These are phyloP conservation scores for Pteropus alecto DNA, from an alignment of 2,113 vertebrate genomes.

Conservation along the genomic window DNA sequence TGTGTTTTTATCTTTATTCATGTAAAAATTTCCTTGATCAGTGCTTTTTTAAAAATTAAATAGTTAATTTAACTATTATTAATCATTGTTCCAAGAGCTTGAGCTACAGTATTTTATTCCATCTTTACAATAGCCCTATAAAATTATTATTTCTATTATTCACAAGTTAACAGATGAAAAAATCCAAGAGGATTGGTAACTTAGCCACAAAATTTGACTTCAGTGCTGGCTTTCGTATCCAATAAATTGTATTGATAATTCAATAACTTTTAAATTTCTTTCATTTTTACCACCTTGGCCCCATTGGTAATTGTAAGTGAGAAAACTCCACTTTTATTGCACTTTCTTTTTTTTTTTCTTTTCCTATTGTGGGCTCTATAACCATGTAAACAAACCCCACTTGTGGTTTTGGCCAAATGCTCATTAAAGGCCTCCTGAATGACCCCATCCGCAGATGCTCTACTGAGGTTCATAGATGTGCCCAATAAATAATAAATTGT, in stretches of 20 bases:
- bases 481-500: not conserved
- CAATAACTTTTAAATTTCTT: not conserved
- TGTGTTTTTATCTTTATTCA: not conserved
- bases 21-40: not conserved
- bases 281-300: not conserved
- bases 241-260: not conserved
- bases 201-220: not conserved
- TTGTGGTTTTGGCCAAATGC: not conserved
- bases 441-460: not conserved
- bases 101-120: not conserved
- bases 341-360: not conserved
- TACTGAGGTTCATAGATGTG: not conserved
- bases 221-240: not conserved
- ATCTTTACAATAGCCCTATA: not conserved
- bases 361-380: not conserved
- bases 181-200: not conserved
- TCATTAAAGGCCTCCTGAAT: not conserved
- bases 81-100: not conserved
- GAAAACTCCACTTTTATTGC: slow-evolving; percentile 14
- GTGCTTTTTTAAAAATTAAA: not conserved
- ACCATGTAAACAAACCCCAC: not conserved
- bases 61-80: not conserved
- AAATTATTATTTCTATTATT: not conserved
- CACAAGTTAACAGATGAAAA: not conserved
- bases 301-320: not conserved